Base-by-base conservation (phyloP, 2,113 vertebrate species). In the Pseudopodoces humilis region DNA sequence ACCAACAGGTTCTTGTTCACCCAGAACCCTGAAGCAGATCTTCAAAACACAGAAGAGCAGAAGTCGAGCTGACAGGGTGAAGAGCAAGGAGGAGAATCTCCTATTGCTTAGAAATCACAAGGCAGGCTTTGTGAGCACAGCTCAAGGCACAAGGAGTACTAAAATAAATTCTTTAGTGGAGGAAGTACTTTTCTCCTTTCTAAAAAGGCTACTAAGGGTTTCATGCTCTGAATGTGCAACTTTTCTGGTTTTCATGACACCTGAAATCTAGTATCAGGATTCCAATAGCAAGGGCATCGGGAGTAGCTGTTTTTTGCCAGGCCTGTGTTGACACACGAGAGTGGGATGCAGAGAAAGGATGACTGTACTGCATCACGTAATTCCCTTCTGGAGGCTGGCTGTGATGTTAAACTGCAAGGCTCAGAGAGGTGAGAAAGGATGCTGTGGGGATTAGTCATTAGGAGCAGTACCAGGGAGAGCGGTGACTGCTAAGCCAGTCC, bases 361-460 rank as follows among this genome's bases (percentile, higher is more conserved):
- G 63, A 31, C 56, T 88, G 72, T 68, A 39, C 58, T 69, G 79
- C 67, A 74, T 47, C 90, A 31, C 0, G 3, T 83, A 88, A 96
- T 88, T 93, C 83, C 33, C 39, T 92, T 78, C 82, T 52, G 55
- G 82, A 70, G 68, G 55, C 85, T 80, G 76, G 39, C 94, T 69
- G 43, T 0, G 28, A 63, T 60, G 59, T 86, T 95, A 88, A 91
- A 95, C 94, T 83, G 75, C 88, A 50, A 60, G 69, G 85, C 70
- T 92, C 71, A 77, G 71, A 91, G 78, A 86, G 85, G 87, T 94
- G 83, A 86, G 59, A 13, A 63, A 70, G 85, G 78, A 88, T 94
- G 87, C 94, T 94, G 90, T 49, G 88, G 82, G 76, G 88, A 88
- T 90, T 92, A 88, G 71, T 90, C 79, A 93, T 94, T 93, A 95